These are phyloP conservation scores for Homalodisca vitripennis DNA, from an alignment of 1,140 invertebrate species.

Conservation along the genomic window DNA sequence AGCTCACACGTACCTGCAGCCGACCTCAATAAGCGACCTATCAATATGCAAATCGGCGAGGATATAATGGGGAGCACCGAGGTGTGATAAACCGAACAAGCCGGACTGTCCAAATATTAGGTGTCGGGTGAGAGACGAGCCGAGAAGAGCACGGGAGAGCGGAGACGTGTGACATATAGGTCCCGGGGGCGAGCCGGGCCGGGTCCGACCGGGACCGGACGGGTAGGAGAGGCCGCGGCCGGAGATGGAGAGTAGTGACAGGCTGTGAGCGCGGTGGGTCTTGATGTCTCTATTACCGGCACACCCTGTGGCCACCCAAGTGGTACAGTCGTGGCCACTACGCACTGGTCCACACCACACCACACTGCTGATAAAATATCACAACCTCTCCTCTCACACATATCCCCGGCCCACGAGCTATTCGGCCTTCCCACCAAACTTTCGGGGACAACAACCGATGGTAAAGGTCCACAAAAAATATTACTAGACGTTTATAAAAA, in stretches of 20 bases:
- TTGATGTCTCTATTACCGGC: constrained; percentile 20
- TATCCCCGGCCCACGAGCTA: too few relatives aligned
- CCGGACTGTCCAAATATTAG: neutral
- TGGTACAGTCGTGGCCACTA: constrained; percentile 5
- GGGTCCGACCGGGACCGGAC: neutral
- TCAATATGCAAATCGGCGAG: too few relatives aligned
- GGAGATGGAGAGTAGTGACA: neutral
- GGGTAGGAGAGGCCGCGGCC: neutral
- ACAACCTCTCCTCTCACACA: neutral
- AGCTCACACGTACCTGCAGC: too few relatives aligned
- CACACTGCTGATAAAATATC: constrained; percentile 24
- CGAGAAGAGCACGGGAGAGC: neutral
- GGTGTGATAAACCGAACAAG: too few relatives aligned
- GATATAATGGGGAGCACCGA: too few relatives aligned
- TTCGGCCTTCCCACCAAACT: too few relatives aligned
- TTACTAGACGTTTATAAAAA: too few relatives aligned
- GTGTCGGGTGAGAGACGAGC: neutral
- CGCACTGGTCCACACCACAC: constrained; percentile 13
- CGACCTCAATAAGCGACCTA: too few relatives aligned
- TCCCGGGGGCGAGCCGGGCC: neutral
- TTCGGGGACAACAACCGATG: too few relatives aligned
- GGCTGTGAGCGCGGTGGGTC: constrained; percentile 1
- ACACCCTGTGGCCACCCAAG: constrained; percentile 24
- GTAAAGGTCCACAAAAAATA: too few relatives aligned
- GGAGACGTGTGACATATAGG: neutral